Evolutionary conservation across 1,140 invertebrate species (phyloP), one percentile per base, ranked within the genome.

Genomic region (Heliconius eleuchia): DNA sequence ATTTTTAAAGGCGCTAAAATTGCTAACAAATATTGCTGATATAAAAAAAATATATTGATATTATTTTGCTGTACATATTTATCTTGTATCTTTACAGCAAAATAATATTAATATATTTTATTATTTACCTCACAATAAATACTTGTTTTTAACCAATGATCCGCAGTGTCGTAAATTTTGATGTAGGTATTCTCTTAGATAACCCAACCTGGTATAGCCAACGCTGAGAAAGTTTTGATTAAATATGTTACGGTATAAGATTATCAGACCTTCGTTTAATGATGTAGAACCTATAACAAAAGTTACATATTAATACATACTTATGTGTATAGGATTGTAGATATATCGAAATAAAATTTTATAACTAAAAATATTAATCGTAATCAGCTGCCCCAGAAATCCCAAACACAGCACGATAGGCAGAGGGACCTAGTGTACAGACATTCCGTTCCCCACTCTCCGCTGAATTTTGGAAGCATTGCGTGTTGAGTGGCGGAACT

Each of bases 191-290:
- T 73, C 57, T 72, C 76, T 71, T 34, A 77, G 78, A 82, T 78
- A 76, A 72, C 81, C 70, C 76, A 66, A 74, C 52, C 72, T 60
- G 73, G 55, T 77, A 79, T 72, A 74, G 78, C 60, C 79, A 74
- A 46, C 71, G 76, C 77, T 71, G 81, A 70, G 72, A 90, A 91
- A 91, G 85, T 91, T 91, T 90, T 91, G 90, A 91, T 91, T 90
- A 91, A 90, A 87, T 84, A 87, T 79, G 27, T 76, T 52, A 75
- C 70, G 72, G 46, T 66, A 30, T 30, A 66, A 66, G 60, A 66
- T 66, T 66, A 66, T 30, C 3, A 66, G 60, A 18, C 3, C 27
- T 30, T 30, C 30, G 60, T 66, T 66, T 66, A 27, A 66, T 66
- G 3, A 30, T 2, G 9, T 27, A 66, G 23, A 66, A 66, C 11